A percentile compares a stretch with the other conserved stretches of the same genome.
Evolutionary conservation across 2,888 invertebrate species (phyloP).

Genomic region (Hirtodrosophila duncani): DNA sequence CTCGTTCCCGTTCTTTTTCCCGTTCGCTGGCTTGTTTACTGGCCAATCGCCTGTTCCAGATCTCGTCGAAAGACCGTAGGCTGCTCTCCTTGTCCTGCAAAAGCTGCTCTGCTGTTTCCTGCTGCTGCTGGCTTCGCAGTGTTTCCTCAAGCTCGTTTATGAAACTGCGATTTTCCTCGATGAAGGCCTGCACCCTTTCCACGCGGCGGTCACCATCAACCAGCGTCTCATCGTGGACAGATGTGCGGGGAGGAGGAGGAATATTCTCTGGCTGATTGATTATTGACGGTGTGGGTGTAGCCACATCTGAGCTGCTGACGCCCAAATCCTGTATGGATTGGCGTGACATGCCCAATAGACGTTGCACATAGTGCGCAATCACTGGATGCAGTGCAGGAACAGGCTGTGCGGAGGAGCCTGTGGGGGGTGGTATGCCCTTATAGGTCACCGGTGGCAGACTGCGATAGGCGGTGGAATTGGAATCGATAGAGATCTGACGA

Average conservation of each 20-base stretch:
- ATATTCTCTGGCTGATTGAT: constrained; percentile 78
- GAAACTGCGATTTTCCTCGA: constrained; percentile 76
- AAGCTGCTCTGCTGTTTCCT: constrained; percentile 7
- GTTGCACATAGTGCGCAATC: constrained; percentile 79
- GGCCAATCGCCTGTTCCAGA: constrained; percentile 62
- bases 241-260: constrained; percentile 7
- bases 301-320: constrained; percentile 79
- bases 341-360: constrained; percentile 80
- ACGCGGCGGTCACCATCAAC: constrained; percentile 50
- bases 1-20: constrained; percentile 2
- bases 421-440: constrained; percentile 3
- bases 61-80: constrained; percentile 50
- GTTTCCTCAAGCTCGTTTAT: constrained; percentile 74
- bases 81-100: constrained; percentile 39
- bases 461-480: constrained; percentile 72
- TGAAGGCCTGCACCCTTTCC: constrained; percentile 68
- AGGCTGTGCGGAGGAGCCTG: neutral
- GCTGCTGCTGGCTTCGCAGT: constrained; percentile 35
- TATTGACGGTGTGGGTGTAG: constrained; percentile 79
- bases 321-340: constrained; percentile 79
- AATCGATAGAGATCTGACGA: constrained; percentile 62
- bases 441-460: constrained; percentile 63
- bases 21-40: neutral
- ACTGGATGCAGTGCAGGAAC: constrained; percentile 67
- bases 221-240: constrained; percentile 21